phyloP scores from a whole-genome alignment of 2,888 invertebrate species.

The Saturnia pavonia region DNA sequence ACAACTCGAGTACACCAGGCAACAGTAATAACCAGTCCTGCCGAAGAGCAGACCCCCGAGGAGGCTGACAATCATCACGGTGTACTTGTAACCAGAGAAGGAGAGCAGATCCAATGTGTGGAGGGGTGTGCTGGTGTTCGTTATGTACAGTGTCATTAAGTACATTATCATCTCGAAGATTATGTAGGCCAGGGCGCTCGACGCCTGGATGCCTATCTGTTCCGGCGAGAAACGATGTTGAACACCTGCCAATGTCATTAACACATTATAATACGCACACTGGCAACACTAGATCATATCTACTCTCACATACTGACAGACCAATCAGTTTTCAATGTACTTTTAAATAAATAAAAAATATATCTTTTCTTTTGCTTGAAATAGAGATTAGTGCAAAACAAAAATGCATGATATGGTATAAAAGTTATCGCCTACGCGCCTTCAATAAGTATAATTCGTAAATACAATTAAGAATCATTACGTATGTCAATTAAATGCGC shows the following conservation, averaged over 20 bases:
- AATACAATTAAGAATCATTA: too few relatives aligned
- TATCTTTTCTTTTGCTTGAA: too few relatives aligned
- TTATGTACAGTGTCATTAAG: constrained; percentile 92
- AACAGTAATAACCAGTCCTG: constrained; percentile 89
- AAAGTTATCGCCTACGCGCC: too few relatives aligned
- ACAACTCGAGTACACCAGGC: constrained; percentile 89
- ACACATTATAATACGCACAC: not conserved
- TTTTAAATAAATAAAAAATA: too few relatives aligned
- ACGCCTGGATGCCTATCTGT: constrained; percentile 96
- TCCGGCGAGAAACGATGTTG: constrained; percentile 96
- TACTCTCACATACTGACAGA: too few relatives aligned
- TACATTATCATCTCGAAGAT: constrained; percentile 94
- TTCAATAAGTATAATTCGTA: too few relatives aligned
- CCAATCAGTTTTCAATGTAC: too few relatives aligned
- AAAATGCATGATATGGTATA: too few relatives aligned
- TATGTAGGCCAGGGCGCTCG: constrained; percentile 96
- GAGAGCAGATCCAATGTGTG: constrained; percentile 95
- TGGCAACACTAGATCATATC: too few relatives aligned
- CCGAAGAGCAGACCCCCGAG: constrained; percentile 87
- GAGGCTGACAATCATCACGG: constrained; percentile 91
- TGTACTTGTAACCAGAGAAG: constrained; percentile 98
- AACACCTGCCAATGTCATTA: constrained; percentile 77
- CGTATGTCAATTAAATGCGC: too few relatives aligned
- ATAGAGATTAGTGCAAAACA: too few relatives aligned
- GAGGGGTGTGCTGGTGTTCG: constrained; percentile 92